These are phyloP conservation scores for Cephus spinipes DNA, from an alignment of 2,888 invertebrate species.

Conservation along the genomic window DNA sequence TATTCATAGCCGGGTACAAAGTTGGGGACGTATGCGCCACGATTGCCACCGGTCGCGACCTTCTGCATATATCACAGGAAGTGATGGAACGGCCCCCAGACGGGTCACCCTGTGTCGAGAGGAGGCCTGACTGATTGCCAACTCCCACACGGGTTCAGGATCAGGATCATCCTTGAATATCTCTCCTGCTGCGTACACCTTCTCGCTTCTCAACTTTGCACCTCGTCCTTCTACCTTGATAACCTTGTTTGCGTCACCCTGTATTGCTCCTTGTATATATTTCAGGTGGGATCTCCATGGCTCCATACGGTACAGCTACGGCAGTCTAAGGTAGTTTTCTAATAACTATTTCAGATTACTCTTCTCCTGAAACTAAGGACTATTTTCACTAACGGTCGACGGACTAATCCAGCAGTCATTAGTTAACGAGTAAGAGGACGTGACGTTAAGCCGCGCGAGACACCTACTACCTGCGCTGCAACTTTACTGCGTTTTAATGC, in stretches of 20 bases:
- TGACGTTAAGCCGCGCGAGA: slow-evolving; percentile 24
- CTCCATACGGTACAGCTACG: neutral
- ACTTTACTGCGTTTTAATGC: slow-evolving; percentile 31
- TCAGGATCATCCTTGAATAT: slow-evolving; percentile 6
- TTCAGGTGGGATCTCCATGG: neutral
- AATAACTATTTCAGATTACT: neutral
- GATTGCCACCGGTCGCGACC: slow-evolving; percentile 62
- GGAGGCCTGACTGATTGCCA: slow-evolving; percentile 62
- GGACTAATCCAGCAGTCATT: slow-evolving; percentile 23
- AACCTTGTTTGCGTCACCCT: neutral
- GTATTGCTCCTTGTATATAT: neutral
- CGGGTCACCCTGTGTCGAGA: slow-evolving; percentile 53
- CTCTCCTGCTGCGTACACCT: neutral
- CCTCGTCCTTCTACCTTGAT: neutral
- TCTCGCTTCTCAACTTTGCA: neutral
- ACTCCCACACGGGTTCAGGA: slow-evolving; percentile 46
- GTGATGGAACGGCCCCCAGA: slow-evolving; percentile 62
- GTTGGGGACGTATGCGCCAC: slow-evolving; percentile 49
- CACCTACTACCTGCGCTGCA: slow-evolving; percentile 6
- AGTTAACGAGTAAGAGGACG: slow-evolving; percentile 29
- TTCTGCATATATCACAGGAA: slow-evolving; percentile 62
- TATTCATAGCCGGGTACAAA: slow-evolving; percentile 54
- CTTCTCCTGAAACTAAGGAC: neutral
- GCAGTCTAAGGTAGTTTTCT: neutral
- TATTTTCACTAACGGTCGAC: neutral